These are phyloP conservation scores for Apostichopus parvimensis DNA, from an alignment of 35 echinoderm and acorn worm species.

Conservation along the genomic window DNA sequence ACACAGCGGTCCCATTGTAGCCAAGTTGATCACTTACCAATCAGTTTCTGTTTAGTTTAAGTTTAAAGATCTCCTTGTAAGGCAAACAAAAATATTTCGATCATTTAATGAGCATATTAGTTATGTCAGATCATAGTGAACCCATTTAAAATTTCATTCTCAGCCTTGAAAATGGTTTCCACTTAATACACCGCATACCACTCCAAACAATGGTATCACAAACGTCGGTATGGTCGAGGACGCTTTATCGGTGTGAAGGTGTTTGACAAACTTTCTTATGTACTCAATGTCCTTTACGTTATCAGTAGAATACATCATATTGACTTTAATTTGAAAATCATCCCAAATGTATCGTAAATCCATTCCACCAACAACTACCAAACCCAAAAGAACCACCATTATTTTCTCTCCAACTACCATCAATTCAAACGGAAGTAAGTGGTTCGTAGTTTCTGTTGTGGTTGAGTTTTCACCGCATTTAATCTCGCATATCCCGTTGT, in stretches of 20 bases:
- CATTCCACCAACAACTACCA: constrained; percentile 16
- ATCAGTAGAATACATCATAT: not conserved
- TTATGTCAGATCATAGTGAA: too few relatives aligned
- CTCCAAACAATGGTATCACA: constrained; percentile 1
- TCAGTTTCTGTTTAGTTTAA: too few relatives aligned
- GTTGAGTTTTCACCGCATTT: not conserved
- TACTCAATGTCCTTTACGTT: not conserved
- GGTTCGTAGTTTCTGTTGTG: not conserved
- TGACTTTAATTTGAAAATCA: not conserved
- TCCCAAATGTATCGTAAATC: constrained; percentile 14
- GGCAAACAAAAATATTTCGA: too few relatives aligned
- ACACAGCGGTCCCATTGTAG: too few relatives aligned
- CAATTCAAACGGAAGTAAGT: not conserved
- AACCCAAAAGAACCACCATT: not conserved
- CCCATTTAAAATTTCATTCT: too few relatives aligned
- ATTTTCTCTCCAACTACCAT: constrained; percentile 26
- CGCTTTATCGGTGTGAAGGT: not conserved
- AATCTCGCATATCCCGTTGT: constrained; percentile 5
- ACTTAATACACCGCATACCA: not conserved
- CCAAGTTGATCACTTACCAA: too few relatives aligned
- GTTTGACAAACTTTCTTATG: not conserved
- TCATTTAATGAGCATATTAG: too few relatives aligned
- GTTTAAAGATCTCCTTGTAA: too few relatives aligned
- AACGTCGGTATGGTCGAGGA: not conserved
- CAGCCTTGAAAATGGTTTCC: not conserved